These are phyloP conservation scores for Poecilia wingei DNA, from an alignment of 2,797 vertebrate genomes.

Conservation along the genomic window DNA sequence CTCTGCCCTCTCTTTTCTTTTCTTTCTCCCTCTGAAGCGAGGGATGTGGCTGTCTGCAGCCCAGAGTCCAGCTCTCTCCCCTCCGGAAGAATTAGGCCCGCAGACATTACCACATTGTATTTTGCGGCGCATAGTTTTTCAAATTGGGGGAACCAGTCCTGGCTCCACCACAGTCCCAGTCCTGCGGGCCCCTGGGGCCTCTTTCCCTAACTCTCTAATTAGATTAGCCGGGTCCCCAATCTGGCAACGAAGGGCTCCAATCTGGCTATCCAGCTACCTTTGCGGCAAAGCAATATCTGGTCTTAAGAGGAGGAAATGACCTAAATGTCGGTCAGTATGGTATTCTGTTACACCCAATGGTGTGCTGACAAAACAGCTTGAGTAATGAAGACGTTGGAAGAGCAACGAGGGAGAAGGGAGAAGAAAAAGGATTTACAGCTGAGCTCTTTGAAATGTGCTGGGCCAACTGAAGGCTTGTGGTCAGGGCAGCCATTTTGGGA, in stretches of 20 bases:
- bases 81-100: constrained; percentile 85
- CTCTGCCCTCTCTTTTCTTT: constrained; percentile 34
- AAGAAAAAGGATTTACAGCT: constrained; percentile 69
- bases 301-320: constrained; percentile 82
- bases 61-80: constrained; percentile 73
- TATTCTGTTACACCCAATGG: constrained; percentile 81
- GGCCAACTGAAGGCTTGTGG: constrained; percentile 62
- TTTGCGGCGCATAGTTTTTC: constrained; percentile 78
- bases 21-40: constrained; percentile 48
- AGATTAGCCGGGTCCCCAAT: constrained; percentile 81
- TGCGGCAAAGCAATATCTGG: constrained; percentile 75
- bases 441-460: constrained; percentile 63
- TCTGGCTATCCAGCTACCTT: constrained; percentile 79
- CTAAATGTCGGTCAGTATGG: constrained; percentile 80
- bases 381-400: constrained; percentile 74
- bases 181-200: constrained; percentile 72
- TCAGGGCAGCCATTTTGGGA: constrained; percentile 70
- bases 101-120: constrained; percentile 85
- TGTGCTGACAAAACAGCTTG: constrained; percentile 79
- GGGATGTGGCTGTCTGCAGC: constrained; percentile 74
- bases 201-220: constrained; percentile 83
- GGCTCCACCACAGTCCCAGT: constrained; percentile 69
- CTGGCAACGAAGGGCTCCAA: constrained; percentile 71
- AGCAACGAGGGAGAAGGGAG: constrained; percentile 42
- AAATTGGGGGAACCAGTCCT: constrained; percentile 72